Base-by-base conservation (phyloP, 2,113 vertebrate genomes). In the Eublepharis macularius region DNA sequence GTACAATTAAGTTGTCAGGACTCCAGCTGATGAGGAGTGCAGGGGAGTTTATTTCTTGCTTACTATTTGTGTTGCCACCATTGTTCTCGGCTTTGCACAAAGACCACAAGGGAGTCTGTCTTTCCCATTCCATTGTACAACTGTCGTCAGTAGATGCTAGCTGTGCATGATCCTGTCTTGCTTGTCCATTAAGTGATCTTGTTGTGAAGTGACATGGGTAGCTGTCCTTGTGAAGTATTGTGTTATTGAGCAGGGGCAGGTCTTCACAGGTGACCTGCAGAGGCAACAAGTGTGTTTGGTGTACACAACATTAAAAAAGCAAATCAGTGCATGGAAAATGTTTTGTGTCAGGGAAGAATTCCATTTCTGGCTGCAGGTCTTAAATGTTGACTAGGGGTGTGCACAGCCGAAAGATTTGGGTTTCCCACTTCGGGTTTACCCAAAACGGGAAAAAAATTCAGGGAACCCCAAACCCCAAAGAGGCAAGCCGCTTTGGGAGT, bases 261-360 rank as follows among this genome's bases (percentile, higher is more conserved):
- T n/a, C n/a, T n/a, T n/a, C n/a, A n/a, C 6, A 0, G 0, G 0
- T 29, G 43, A 21, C n/a, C 6, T 0, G 0, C 1, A 47, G 73
- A 29, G 13, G 72, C 29, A 11, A 13, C 41, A 47, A 49, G 45
- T n/a, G 2, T 24, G 54, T 17, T 57, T 57, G 54, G 54, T 17
- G 54, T 4, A 57, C 19, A 6, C 54, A 57, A 57, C 24, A 57
- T 57, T 4, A 57, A 57, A 24, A 57, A 4, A 6, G 17, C 21
- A 24, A 6, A 57, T 57, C 19, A 24, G 7, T 57, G 54, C 54
- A 6, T 57, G 19, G 54, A 57, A 21, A 57, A 57, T 57, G 54
- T 57, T 54, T 54, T 57, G 54, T 24, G 19, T 24, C 17, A 2
- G 54, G 54, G 24, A 51, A 51, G 11, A n/a, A n/a, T n/a, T n/a